Base-by-base conservation (phyloP, 1,140 invertebrate species). In the Sycobia sp. region DNA sequence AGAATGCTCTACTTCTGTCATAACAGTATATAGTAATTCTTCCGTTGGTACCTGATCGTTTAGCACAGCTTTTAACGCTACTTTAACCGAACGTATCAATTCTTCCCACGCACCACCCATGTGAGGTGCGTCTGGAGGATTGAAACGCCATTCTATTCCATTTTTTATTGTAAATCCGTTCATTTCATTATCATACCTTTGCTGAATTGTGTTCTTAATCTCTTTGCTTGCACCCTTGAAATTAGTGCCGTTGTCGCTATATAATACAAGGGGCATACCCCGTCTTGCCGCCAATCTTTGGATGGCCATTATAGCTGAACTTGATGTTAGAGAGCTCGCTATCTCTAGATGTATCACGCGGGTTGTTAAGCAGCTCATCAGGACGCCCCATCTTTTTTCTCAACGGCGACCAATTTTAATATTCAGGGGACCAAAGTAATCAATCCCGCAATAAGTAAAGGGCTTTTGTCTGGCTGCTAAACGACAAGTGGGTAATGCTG, bases 351-450 rank as follows among this genome's bases (percentile, higher is more conserved):
- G 22, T 13, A 23, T 16, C 41, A 34, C 54, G 23, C 38, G 38
- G 1, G 41, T 43, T 8, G 54, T 44, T 14, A 56, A 5, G 18
- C 54, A 56, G 14, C 38, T 56, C n/a, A 56, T 27, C 1, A 56
- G 54, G 3, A 43, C 54, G 7, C 38, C 54, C 23, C 41, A 56
- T n/a, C 54, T 46, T 43, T 56, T 38, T 16, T 43, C 54, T 11
- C 20, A 1, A 2, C 54, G 16, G 2, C 54, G 20, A 11, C 54
- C 39, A 16, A 56, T 41, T 18, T 56, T 56, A 16, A 46, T 29
- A 9, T 27, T 11, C 7, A 57, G 25, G 0, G 38, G 38, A 9
- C 54, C 22, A 16, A 43, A 43, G 44, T 47, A 58, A 36, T 58
- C 56, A 10, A 58, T 8, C n/a, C 56, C 41, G 11, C 38, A 43